These are phyloP conservation scores for Apis mellifera DNA, from an alignment of 1,140 invertebrate species.

Conservation along the genomic window DNA sequence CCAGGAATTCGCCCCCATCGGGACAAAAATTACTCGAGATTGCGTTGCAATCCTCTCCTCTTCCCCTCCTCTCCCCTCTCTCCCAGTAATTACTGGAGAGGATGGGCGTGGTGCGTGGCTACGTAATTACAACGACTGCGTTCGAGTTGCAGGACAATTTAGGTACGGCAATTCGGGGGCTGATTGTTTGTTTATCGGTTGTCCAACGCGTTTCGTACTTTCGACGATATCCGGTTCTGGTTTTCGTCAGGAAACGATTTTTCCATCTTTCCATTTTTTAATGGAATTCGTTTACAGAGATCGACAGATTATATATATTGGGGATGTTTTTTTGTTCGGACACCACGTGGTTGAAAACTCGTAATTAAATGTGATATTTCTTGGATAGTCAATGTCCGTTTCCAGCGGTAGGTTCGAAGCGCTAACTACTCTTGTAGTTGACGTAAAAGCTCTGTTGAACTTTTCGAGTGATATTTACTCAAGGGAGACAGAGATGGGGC, in stretches of 20 bases:
- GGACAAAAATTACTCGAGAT: conserved; percentile 55
- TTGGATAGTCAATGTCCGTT: background rate
- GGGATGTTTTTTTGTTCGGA: too few species aligned
- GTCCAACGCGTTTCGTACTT: conserved; percentile 32
- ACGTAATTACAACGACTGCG: conserved; percentile 54
- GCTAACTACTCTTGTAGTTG: conserved; percentile 38
- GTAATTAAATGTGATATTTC: background rate
- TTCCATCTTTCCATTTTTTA: background rate
- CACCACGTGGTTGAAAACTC: too few species aligned
- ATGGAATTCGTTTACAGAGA: too few species aligned
- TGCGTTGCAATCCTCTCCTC: too few species aligned
- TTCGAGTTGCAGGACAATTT: conserved; percentile 52
- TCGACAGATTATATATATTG: too few species aligned
- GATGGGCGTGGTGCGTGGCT: background rate
- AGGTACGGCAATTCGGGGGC: conserved; percentile 35
- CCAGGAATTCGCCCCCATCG: background rate
- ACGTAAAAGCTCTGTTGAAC: conserved; percentile 58
- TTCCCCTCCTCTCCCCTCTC: background rate
- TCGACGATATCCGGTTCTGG: background rate
- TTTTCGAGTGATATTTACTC: conserved; percentile 73
- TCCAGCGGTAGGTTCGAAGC: background rate
- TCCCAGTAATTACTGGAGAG: conserved; percentile 51
- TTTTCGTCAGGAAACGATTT: too few species aligned
- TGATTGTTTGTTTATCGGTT: conserved; percentile 56
- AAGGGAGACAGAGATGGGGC: conserved; percentile 62